Percentiles rank a stretch among this genome's conserved stretches.
These are phyloP conservation scores for Cotesia typhae DNA, from an alignment of 1,140 invertebrate genomes.

Conservation along the genomic window DNA sequence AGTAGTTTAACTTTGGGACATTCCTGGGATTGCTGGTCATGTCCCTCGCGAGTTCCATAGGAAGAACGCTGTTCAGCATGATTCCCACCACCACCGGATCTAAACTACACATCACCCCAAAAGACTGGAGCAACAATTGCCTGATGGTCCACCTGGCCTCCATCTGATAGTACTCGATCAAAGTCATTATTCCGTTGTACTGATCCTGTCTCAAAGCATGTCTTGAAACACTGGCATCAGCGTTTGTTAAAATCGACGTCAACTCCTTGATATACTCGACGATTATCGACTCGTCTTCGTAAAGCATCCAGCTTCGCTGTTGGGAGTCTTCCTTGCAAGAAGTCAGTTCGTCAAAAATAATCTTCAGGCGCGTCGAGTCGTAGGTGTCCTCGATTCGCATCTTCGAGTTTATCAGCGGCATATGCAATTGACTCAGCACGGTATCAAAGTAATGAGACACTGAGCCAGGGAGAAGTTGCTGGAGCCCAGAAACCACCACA, in stretches of 20 bases:
- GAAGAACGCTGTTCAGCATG: constrained; percentile 85
- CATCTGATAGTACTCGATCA: constrained; percentile 93
- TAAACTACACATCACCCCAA: constrained; percentile 85
- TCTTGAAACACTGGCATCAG: constrained; percentile 81
- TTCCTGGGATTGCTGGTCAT: constrained; percentile 78
- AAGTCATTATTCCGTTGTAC: constrained; percentile 77
- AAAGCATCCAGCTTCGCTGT: constrained; percentile 90
- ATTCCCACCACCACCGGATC: constrained; percentile 81
- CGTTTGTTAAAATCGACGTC: constrained; percentile 88
- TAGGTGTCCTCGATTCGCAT: constrained; percentile 73
- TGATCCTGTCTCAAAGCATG: constrained; percentile 80
- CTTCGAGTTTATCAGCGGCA: constrained; percentile 71
- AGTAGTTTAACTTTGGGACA: constrained; percentile 76
- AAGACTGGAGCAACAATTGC: constrained; percentile 81
- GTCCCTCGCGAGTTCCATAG: constrained; percentile 85
- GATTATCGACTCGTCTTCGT: constrained; percentile 90
- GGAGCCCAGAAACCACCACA: constrained; percentile 76
- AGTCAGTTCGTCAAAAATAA: constrained; percentile 82
- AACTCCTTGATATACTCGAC: constrained; percentile 84
- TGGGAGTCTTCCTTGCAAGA: constrained; percentile 92
- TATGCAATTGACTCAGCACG: constrained; percentile 65
- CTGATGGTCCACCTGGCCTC: constrained; percentile 86
- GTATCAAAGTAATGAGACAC: constrained; percentile 70
- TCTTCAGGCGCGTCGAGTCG: constrained; percentile 81
- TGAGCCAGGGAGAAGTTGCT: constrained; percentile 69